Evolutionary conservation across 2,888 invertebrate genomes (phyloP).

Genomic region (Lepidochrysops patricia): DNA sequence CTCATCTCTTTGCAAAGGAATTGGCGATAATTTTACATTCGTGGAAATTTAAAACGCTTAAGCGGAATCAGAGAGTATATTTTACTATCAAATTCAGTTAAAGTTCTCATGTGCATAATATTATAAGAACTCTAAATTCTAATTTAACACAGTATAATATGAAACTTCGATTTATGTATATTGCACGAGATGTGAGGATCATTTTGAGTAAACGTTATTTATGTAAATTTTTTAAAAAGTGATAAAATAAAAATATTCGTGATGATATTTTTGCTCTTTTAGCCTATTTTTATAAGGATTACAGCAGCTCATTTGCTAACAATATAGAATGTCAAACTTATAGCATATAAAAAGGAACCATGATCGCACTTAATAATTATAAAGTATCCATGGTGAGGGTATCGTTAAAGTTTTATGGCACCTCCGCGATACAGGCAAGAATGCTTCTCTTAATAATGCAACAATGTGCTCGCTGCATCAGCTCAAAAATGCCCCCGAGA

Average conservation of each 20-base stretch:
- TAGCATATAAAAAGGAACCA: not conserved
- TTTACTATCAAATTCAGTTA: not conserved
- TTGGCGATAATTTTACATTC: slow-evolving; percentile 22
- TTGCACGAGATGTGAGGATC: too few species aligned
- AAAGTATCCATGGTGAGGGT: not conserved
- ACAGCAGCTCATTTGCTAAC: too few species aligned
- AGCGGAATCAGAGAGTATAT: slow-evolving; percentile 16
- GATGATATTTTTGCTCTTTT: too few species aligned
- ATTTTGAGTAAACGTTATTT: too few species aligned
- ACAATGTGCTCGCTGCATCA: slow-evolving; percentile 17
- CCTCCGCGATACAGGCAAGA: slow-evolving; percentile 15
- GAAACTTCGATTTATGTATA: not conserved
- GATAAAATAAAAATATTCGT: too few species aligned
- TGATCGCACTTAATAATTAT: not conserved
- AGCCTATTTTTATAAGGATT: too few species aligned
- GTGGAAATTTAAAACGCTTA: not conserved
- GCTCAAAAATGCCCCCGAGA: slow-evolving; percentile 15
- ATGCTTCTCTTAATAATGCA: slow-evolving; percentile 20
- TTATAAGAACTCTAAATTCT: not conserved
- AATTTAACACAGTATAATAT: not conserved
- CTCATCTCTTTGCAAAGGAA: slow-evolving; percentile 32
- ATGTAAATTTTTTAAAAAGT: too few species aligned
- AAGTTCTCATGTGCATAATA: not conserved
- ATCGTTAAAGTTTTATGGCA: not conserved
- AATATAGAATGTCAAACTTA: not conserved